Evolutionary conservation across 1,140 invertebrate genomes (phyloP).

Genomic region (Samia ricini): DNA sequence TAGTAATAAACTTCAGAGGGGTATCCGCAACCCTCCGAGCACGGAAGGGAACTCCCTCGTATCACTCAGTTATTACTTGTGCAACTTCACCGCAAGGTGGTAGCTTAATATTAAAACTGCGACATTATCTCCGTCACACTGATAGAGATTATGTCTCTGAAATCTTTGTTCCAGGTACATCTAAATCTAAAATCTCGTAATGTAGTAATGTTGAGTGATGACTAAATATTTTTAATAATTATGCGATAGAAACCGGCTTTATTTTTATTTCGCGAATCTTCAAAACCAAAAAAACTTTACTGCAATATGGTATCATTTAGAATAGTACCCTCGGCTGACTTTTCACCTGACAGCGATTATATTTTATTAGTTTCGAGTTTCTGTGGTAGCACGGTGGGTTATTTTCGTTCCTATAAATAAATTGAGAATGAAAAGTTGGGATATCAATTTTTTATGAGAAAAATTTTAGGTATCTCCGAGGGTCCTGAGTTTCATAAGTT

Average conservation of each 20-base stretch:
- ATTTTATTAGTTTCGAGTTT: conserved; percentile 21
- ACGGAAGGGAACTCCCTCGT: neutral
- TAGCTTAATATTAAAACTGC: neutral
- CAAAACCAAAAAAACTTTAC: too few species aligned
- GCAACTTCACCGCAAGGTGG: neutral
- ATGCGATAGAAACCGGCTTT: too few species aligned
- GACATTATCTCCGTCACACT: neutral
- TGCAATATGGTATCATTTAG: too few species aligned
- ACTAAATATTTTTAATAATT: too few species aligned
- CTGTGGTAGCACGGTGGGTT: neutral
- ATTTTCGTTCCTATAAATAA: conserved; percentile 10
- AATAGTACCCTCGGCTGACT: neutral
- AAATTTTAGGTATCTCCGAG: neutral
- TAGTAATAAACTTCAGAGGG: conserved; percentile 1
- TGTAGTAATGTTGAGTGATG: too few species aligned
- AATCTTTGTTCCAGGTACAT: too few species aligned
- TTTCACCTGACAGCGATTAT: conserved; percentile 17
- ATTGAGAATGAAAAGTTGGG: conserved; percentile 6
- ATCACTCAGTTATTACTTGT: conserved; percentile 6
- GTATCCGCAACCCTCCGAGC: neutral
- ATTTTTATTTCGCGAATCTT: too few species aligned
- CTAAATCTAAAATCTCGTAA: too few species aligned
- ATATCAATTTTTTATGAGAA: conserved; percentile 6
- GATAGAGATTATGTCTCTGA: too few species aligned
- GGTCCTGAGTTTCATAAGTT: neutral